A percentile compares a stretch with the other conserved stretches of the same genome.
These are phyloP conservation scores for Hetaerina americana DNA, from an alignment of 1,140 invertebrate species.

Conservation along the genomic window DNA sequence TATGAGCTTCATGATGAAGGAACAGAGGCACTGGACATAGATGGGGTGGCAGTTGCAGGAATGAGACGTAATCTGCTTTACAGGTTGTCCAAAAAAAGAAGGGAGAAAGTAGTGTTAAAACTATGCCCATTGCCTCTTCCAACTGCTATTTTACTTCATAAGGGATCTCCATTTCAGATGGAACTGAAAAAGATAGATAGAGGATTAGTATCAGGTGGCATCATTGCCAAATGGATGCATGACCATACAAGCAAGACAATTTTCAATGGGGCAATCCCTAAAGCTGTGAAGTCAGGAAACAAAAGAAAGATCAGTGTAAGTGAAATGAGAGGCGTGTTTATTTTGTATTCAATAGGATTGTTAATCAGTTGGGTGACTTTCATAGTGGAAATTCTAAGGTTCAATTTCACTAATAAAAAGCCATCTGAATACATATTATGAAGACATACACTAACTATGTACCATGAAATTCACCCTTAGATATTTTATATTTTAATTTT, in stretches of 20 bases:
- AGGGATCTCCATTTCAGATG: not conserved
- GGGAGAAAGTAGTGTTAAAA: not conserved
- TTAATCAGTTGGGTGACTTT: too few relatives aligned
- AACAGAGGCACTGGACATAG: not conserved
- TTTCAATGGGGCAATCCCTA: too few relatives aligned
- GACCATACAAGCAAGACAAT: not conserved
- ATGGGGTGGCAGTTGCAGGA: not conserved
- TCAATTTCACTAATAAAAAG: too few relatives aligned
- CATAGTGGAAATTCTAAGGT: too few relatives aligned
- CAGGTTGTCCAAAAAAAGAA: not conserved
- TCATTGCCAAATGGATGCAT: not conserved
- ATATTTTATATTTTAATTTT: too few relatives aligned
- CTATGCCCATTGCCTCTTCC: not conserved
- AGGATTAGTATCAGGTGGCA: not conserved
- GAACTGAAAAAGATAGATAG: not conserved
- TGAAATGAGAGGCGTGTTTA: too few relatives aligned
- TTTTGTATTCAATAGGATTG: too few relatives aligned
- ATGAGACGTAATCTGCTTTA: not conserved
- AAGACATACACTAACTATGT: too few relatives aligned
- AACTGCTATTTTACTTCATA: not conserved
- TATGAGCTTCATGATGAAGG: not conserved
- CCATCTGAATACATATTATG: too few relatives aligned
- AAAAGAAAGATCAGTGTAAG: too few relatives aligned
- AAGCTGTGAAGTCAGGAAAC: too few relatives aligned
- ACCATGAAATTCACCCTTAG: too few relatives aligned